These are phyloP conservation scores for Matsumurasca onukii DNA, from an alignment of 1,140 invertebrate species.

Conservation along the genomic window DNA sequence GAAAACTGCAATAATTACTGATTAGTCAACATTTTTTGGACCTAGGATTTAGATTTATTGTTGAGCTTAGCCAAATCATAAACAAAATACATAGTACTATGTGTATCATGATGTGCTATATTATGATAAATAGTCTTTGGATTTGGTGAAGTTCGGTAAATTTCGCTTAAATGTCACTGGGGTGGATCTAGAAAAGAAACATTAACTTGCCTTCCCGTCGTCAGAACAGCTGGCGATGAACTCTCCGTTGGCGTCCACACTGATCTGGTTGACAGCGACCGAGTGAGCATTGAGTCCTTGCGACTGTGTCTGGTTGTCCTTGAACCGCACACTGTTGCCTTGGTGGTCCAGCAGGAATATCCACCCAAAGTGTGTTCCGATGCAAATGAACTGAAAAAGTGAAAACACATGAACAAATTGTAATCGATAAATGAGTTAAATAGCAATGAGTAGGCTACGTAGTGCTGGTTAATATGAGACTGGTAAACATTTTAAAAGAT, in stretches of 20 bases:
- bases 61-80: too few relatives aligned
- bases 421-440: conserved; percentile 18
- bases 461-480: not conserved
- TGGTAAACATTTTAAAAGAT: not conserved
- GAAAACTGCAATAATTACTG: too few relatives aligned
- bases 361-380: conserved; percentile 88
- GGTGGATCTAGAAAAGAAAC: too few relatives aligned
- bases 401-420: too few relatives aligned
- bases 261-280: conserved; percentile 91
- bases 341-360: conserved; percentile 91
- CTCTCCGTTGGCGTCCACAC: conserved; percentile 89
- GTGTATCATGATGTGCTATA: too few relatives aligned
- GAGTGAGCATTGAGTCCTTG: conserved; percentile 68
- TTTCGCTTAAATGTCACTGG: too few relatives aligned
- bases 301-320: conserved; percentile 53
- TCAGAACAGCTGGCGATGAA: conserved; percentile 93
- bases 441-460: not conserved
- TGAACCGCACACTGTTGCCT: conserved; percentile 71
- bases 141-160: too few relatives aligned
- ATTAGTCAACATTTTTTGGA: too few relatives aligned
- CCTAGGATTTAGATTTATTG: too few relatives aligned
- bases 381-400: conserved; percentile 77
- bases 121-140: too few relatives aligned
- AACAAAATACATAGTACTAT: too few relatives aligned
- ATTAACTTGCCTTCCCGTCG: conserved; percentile 86